phyloP scores from a whole-genome alignment of 2,113 vertebrate genomes.

The Triplophysa rosa region DNA sequence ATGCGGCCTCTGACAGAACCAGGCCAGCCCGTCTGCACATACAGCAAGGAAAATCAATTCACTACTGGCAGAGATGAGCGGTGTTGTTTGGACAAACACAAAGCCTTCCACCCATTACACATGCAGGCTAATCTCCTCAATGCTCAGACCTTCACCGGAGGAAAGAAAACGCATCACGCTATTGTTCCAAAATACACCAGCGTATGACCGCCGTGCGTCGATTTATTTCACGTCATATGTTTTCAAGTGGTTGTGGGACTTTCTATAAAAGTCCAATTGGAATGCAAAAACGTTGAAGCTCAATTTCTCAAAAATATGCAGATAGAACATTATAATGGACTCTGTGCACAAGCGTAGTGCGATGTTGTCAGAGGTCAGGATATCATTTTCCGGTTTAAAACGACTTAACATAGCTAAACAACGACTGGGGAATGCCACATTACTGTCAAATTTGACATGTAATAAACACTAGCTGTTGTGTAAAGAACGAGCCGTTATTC shows the following conservation, averaged over 20 bases:
- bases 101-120: slow-evolving; percentile 54
- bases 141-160: slow-evolving; percentile 43
- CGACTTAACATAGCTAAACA: too few species aligned
- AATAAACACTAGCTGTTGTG: too few species aligned
- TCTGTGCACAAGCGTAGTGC: too few species aligned
- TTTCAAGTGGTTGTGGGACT: not conserved
- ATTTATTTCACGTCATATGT: not conserved
- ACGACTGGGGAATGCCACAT: too few species aligned
- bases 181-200: slow-evolving; percentile 39
- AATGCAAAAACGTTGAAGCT: too few species aligned
- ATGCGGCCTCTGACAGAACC: slow-evolving; percentile 58
- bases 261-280: too few species aligned
- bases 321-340: too few species aligned
- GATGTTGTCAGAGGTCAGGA: too few species aligned
- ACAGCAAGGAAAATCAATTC: slow-evolving; percentile 59
- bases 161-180: slow-evolving; percentile 49
- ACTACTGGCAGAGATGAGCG: slow-evolving; percentile 60
- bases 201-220: slow-evolving; percentile 4
- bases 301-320: too few species aligned
- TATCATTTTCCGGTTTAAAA: too few species aligned
- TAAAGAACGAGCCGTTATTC: too few species aligned
- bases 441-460: too few species aligned
- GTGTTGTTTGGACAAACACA: slow-evolving; percentile 55
- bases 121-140: slow-evolving; percentile 56
- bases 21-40: slow-evolving; percentile 57